Conservation (phyloP, 2,797 vertebrate species). For the Microhierax caerulescens region DNA sequence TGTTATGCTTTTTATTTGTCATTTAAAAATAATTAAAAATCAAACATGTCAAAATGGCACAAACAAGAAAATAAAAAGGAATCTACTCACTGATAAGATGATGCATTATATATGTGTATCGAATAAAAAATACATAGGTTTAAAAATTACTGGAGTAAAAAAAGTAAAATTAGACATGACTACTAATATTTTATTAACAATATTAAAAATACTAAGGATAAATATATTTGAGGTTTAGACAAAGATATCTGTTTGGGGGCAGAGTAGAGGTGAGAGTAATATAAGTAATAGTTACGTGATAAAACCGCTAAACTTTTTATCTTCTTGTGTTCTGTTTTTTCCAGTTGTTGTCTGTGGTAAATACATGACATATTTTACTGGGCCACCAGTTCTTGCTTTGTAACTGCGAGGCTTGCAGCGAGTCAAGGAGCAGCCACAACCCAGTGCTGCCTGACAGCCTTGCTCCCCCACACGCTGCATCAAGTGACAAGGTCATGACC, state of each 20-base stretch:
- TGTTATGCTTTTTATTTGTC: background rate
- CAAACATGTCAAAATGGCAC: background rate
- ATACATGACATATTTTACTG: background rate
- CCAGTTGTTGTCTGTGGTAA: background rate
- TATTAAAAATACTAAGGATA: background rate
- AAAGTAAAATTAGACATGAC: background rate
- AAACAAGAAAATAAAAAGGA: background rate
- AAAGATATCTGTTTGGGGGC: background rate
- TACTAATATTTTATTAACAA: background rate
- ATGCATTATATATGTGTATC: background rate
- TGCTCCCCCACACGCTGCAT: background rate
- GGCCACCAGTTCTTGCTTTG: background rate
- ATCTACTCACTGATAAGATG: background rate
- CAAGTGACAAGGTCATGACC: slow-evolving; percentile 24
- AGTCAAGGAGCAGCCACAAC: background rate
- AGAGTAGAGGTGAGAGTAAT: background rate
- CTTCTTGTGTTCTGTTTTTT: background rate
- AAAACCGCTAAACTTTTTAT: background rate
- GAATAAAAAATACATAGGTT: background rate
- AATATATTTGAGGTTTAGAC: background rate
- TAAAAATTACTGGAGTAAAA: background rate
- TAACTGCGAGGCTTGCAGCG: background rate
- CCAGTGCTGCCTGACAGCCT: background rate
- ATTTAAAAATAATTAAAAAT: background rate
- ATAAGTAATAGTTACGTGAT: background rate